phyloP scores from a whole-genome alignment of 2,113 vertebrate genomes.

The Grus americana region DNA sequence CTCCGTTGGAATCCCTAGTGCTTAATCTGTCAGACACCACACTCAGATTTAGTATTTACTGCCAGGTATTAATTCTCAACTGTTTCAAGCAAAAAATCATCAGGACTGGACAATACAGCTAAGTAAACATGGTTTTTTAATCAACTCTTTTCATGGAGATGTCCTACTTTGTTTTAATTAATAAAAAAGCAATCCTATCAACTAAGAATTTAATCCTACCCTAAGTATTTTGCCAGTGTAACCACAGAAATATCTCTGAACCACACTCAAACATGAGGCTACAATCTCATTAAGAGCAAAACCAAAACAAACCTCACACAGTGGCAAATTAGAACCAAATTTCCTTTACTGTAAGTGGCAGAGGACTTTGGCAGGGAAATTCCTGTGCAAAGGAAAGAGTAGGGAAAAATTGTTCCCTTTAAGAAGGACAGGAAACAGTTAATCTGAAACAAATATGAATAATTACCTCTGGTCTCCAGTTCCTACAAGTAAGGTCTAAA shows the following conservation, averaged over 20 bases:
- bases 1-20: slow-evolving; percentile 53
- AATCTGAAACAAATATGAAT: neutral
- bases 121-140: neutral
- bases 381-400: neutral
- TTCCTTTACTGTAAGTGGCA: neutral
- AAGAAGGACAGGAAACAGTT: neutral
- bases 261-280: neutral
- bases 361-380: neutral
- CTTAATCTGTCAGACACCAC: slow-evolving; percentile 71
- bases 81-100: slow-evolving; percentile 66
- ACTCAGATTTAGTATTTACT: slow-evolving; percentile 66
- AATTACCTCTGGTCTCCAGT: neutral
- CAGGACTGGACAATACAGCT: slow-evolving; percentile 16
- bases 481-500: neutral
- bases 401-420: neutral
- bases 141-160: neutral
- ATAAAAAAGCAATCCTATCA: neutral
- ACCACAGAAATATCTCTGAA: neutral
- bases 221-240: neutral
- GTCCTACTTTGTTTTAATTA: neutral
- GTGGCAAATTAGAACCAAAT: neutral
- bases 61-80: slow-evolving; percentile 57
- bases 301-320: neutral
- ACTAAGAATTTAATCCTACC: neutral
- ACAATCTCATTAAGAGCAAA: neutral